Conservation (phyloP, 2,888 invertebrate genomes). For the Hedychridium roseum region DNA sequence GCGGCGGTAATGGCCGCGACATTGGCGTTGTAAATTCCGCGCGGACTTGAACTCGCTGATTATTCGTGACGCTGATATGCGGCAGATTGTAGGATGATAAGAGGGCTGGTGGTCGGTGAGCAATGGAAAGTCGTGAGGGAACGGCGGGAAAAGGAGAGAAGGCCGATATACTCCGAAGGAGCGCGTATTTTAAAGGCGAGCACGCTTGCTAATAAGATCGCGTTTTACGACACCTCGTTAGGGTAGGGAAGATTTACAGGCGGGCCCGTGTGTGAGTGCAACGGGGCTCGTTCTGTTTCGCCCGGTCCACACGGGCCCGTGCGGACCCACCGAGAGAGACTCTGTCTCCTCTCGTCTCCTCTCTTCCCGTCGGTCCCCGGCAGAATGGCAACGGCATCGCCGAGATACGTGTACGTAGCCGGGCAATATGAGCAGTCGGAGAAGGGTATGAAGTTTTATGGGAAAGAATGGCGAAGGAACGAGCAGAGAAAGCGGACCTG, state of each 20-base stretch:
- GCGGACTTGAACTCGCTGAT: too few species aligned
- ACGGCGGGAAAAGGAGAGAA: not conserved
- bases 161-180: conserved; percentile 12
- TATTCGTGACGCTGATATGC: too few species aligned
- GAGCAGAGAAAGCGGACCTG: too few species aligned
- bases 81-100: too few species aligned
- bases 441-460: conserved; percentile 47
- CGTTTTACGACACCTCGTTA: conserved; percentile 63
- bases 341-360: not conserved
- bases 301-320: conserved; percentile 6
- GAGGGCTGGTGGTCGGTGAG: too few species aligned
- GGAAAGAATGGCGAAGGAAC: conserved; percentile 38
- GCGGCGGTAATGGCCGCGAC: too few species aligned
- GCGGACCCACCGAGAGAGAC: not conserved
- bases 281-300: conserved; percentile 23
- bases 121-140: not conserved
- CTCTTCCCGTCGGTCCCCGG: too few species aligned
- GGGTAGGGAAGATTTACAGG: conserved; percentile 56
- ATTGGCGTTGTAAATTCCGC: too few species aligned
- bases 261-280: conserved; percentile 39
- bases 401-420: conserved; percentile 18
- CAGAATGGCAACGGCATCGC: too few species aligned
- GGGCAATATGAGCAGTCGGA: conserved; percentile 36
- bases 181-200: conserved; percentile 35
- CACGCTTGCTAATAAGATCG: conserved; percentile 59